Base-by-base conservation (phyloP, 2,888 invertebrate genomes). In the Syritta pipiens region DNA sequence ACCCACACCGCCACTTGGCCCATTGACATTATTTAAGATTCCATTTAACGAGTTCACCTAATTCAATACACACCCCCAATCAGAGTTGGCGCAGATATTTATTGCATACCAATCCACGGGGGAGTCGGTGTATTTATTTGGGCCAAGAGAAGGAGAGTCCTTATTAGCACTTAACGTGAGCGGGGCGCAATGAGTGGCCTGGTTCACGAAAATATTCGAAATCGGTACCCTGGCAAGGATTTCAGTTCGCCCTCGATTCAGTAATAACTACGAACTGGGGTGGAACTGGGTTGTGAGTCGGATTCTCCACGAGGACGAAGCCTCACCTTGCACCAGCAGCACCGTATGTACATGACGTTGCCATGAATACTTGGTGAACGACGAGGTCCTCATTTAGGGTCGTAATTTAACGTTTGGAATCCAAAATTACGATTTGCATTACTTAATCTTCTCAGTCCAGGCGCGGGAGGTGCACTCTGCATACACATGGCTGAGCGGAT, bases 141-240 rank as follows among this genome's bases (percentile, higher is more conserved):
- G n/a, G n/a, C n/a, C n/a, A n/a, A n/a, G n/a, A n/a, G n/a, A n/a
- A n/a, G n/a, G n/a, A n/a, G n/a, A n/a, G n/a, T n/a, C n/a, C n/a
- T n/a, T n/a, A n/a, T n/a, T n/a, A n/a, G n/a, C n/a, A n/a, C n/a
- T n/a, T n/a, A n/a, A n/a, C n/a, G n/a, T n/a, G n/a, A n/a, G n/a
- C n/a, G n/a, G n/a, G n/a, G n/a, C n/a, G n/a, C n/a, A n/a, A n/a
- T n/a, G n/a, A n/a, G n/a, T 77, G 72, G 7, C 65, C 71, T 46
- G 53, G 20, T 72, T 77, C 46, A 49, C 44, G 75, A 63, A 71
- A 71, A 71, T 67, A 65, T 57, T 59, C 46, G 55, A 57, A n/a
- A n/a, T n/a, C n/a, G n/a, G n/a, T 51, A 35, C 30, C 71, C 59
- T 51, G 57, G 35, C 55, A 17, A 26, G 48, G 32, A 71, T 46